Evolutionary conservation across 1,140 invertebrate species (phyloP).

Genomic region (Ceratina australensis): DNA sequence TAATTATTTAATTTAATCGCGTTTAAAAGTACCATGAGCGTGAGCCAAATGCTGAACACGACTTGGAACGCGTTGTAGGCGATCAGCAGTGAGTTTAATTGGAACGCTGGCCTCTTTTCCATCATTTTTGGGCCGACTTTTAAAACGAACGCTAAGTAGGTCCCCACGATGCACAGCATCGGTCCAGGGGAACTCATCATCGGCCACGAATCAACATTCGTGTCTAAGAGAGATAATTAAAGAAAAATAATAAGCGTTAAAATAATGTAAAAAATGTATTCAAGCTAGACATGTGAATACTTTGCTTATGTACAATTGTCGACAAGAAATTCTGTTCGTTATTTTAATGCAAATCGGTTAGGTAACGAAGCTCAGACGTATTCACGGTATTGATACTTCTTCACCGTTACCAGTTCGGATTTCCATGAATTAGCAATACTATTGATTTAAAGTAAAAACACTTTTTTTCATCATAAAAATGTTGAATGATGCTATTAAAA

Average conservation of each 20-base stretch:
- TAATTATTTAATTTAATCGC: neutral
- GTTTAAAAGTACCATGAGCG: conserved; percentile 79
- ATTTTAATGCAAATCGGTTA: no score
- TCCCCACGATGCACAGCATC: conserved; percentile 82
- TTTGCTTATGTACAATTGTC: no score
- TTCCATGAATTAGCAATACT: neutral
- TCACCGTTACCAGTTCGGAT: neutral
- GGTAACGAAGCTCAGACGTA: no score
- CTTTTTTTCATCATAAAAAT: no score
- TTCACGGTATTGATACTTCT: neutral
- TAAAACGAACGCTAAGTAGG: conserved; percentile 85
- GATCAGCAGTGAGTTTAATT: conserved; percentile 83
- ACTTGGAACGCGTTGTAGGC: conserved; percentile 87
- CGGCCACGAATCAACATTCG: conserved; percentile 84
- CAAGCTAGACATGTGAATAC: no score
- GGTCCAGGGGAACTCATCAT: conserved; percentile 87
- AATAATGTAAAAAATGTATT: no score
- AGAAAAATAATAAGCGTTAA: no score
- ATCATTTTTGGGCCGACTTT: conserved; percentile 87
- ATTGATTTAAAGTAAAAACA: neutral
- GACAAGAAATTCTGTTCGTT: no score
- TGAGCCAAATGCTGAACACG: conserved; percentile 83
- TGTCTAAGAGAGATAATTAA: conserved; percentile 75
- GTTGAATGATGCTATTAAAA: no score
- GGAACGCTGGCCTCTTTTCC: conserved; percentile 83